A percentile compares a stretch with the other conserved stretches of the same genome.
phyloP scores from a whole-genome alignment of 1,140 invertebrate species.

The Drosophila arawakana region DNA sequence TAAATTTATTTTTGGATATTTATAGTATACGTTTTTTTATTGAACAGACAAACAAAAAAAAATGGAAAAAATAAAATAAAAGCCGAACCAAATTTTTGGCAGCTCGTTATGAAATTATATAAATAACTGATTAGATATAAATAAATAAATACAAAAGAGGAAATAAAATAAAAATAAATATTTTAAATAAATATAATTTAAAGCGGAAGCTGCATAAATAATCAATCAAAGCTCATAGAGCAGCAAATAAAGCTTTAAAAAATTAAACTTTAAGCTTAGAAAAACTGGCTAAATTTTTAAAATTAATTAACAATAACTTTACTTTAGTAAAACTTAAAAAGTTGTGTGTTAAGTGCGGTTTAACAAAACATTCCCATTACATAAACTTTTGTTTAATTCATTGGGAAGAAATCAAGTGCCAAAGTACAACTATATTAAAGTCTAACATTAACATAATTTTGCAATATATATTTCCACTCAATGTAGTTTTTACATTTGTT shows the following conservation, averaged over 20 bases:
- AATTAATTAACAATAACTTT: no score
- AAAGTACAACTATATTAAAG: not conserved
- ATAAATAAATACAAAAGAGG: constrained; percentile 6
- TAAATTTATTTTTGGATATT: constrained; percentile 13
- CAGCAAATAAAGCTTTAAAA: no score
- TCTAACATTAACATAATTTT: constrained; percentile 6
- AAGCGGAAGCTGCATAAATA: not conserved
- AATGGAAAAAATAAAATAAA: no score
- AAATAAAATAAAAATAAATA: not conserved
- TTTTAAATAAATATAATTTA: not conserved
- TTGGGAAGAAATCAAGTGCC: no score
- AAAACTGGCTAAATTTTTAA: not conserved
- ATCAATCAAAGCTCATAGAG: not conserved
- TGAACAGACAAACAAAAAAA: not conserved
- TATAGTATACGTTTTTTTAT: not conserved
- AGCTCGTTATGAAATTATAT: constrained; percentile 7
- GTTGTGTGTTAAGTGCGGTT: no score
- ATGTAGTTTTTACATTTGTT: not conserved
- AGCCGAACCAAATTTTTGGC: not conserved
- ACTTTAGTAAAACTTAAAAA: no score
- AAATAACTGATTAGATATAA: constrained; percentile 7
- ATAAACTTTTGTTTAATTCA: no score
- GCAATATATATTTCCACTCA: not conserved
- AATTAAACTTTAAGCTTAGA: no score
- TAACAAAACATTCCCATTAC: no score